Evolutionary conservation across 2,888 invertebrate genomes (phyloP), one percentile per base, ranked within the genome.

Genomic region (Dynastes maya): DNA sequence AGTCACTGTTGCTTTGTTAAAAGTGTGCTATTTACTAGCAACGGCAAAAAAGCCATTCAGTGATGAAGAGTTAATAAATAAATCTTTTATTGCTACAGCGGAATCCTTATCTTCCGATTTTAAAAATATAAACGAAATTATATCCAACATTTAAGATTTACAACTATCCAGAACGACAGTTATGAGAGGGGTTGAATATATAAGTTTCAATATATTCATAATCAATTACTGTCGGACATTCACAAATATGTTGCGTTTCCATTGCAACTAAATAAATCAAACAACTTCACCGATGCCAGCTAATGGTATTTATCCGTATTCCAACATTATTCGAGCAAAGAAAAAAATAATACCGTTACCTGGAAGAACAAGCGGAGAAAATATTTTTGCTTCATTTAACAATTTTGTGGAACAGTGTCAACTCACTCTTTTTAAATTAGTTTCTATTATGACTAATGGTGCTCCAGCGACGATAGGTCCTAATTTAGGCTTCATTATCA

Each of bases 101-200:
- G n/a, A 68, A 68, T 40, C 13, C 2, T 68, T 13, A 68, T 68
- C 45, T 68, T 68, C 68, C 68, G 68, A 68, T 68, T 49, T 68
- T 68, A 45, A 45, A 68, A 45, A 68, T 68, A 32, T 32, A 67
- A 67, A 53, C 53, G 9, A 55, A 55, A n/a, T 55, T 55, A 55
- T 55, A 13, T 3, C 0, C n/a, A 55, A 55, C n/a, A 55, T 22
- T 55, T n/a, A n/a, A 1, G 16, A 55, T n/a, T 55, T 55, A 55
- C 13, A 55, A n/a, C n/a, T 55, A 55, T 16, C 68, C 11, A 13
- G 32, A 68, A 68, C n/a, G 45, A 68, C 68, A n/a, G 45, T 68
- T 68, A 16, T n/a, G 8, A 68, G 40, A 68, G 45, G 16, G 68
- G 49, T 68, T 45, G 45, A 68, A 68, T 2, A 37, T 45, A 4